phyloP scores from a whole-genome alignment of 2,888 invertebrate genomes.

The Drosophila algonquin region DNA sequence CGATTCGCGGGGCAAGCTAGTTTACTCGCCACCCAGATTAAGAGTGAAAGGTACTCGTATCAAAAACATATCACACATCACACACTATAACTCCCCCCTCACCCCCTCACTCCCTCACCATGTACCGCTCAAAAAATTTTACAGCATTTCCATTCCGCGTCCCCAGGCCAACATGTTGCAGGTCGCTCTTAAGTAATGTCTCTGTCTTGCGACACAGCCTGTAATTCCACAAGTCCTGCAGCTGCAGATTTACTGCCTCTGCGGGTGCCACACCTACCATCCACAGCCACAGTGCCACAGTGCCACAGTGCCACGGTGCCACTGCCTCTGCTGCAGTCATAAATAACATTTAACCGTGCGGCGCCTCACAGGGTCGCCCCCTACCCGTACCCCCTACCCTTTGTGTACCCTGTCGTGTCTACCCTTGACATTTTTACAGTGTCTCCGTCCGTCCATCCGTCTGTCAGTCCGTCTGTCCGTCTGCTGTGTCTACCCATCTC shows the following conservation, averaged over 20 bases:
- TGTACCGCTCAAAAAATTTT: neutral
- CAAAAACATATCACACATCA: conserved; percentile 33
- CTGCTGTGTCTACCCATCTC: conserved; percentile 46
- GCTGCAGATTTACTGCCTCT: conserved; percentile 64
- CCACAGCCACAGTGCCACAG: conserved; percentile 3
- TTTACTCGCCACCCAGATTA: conserved; percentile 88
- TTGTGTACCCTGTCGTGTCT: conserved; percentile 44
- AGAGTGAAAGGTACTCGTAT: conserved; percentile 88
- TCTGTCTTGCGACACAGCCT: conserved; percentile 48
- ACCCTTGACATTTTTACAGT: conserved; percentile 62
- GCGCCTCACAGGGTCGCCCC: conserved; percentile 3
- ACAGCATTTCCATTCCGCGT: neutral
- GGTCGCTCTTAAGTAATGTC: conserved; percentile 66
- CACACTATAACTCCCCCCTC: neutral
- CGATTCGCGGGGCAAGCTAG: conserved; percentile 88
- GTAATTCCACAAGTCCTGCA: conserved; percentile 60
- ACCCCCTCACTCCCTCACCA: neutral
- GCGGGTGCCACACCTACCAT: neutral
- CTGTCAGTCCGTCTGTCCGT: neutral
- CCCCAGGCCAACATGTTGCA: conserved; percentile 39
- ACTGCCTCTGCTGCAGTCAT: conserved; percentile 62
- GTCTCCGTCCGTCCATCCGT: conserved; percentile 11
- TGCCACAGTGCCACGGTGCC: conserved; percentile 3
- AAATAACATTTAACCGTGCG: conserved; percentile 75
- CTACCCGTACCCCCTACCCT: neutral